Evolutionary conservation across 2,797 vertebrate genomes (phyloP), one percentile per base, ranked within the genome.

Genomic region (Hoplostethus mediterraneus): DNA sequence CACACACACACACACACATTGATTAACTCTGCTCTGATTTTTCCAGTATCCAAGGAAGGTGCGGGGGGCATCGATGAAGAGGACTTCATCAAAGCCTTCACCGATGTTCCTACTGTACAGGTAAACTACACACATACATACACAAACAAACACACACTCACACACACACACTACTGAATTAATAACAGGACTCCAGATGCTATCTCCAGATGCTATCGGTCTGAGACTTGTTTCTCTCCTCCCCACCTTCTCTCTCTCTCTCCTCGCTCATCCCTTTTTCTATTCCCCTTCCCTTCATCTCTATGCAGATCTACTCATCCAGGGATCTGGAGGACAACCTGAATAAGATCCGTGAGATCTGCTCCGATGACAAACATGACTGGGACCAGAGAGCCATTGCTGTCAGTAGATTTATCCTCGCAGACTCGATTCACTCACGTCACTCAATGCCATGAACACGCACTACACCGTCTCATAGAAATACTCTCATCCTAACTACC

Each of bases 291-390:
- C 53, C 53, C 17, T 28, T 30, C 0, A 3, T 52, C 14, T 79
- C 9, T 12, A 5, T 77, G 10, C 79, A 99, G 98, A 99, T 99
- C 75, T 98, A 98, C 92, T 99, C 98, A 51, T 68, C 96, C 67
- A 94, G 97, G 80, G 98, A 99, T 90, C 96, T 99, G 73, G 98
- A 99, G 93, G 97, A 98, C 93, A 99, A 97, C 36, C 93, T 99
- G 82, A 99, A 99, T 88, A 99, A 99, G 93, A 98, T 99, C 91
- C 96, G 98, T 73, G 97, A 99, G 93, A 94, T 99, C 85, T 95
- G 98, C 65, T 99, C 98, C 2, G 98, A 99, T 83, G 98, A 99
- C 92, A 99, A 99, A 86, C 98, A 99, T 1, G 97, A 99, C 89
- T 99, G 98, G 98, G 97, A 99, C 94, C 97, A 99, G 80, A 96